Base-by-base conservation (phyloP, 2,797 vertebrate genomes). In the Paedocypris micromegethes region DNA sequence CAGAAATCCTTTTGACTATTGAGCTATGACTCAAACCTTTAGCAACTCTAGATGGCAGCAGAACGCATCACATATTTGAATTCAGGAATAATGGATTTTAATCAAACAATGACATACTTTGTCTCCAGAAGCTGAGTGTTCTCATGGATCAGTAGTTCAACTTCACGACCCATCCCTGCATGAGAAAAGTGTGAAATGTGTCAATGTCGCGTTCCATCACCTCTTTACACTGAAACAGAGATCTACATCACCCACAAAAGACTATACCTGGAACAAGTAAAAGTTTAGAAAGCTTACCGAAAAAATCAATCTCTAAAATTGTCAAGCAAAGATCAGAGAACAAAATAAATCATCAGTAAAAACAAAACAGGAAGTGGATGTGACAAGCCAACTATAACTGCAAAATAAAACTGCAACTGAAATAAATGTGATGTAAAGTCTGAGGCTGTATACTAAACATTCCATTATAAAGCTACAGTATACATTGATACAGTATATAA, bases 81-180 rank as follows among this genome's bases (percentile, higher is more conserved):
- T 3, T 38, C 5, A 7, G 46, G 51, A 67, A 49, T 4, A 3
- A 38, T 41, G 46, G 42, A 2, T 1, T 3, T 9, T 51, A 9
- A 45, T 38, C 2, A 52, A 4, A 60, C 5, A 0, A 67, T 53
- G 50, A 79, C 92, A 89, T 81, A 98, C 96, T 98, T 98, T 79
- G 95, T 97, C 83, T 98, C 96, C 78, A 98, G 83, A 42, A 98
- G 91, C 77, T 98, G 95, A 7, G 92, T 84, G 76, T 98, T 98
- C 86, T 98, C 96, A 62, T 97, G 89, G 83, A 98, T 98, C 51
- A 98, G 94, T 84, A 98, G 95, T 75, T 98, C 96, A 2, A 98
- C 96, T 79, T 98, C 96, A 72, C 96, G 93, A 63, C 96, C 96
- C 96, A 98, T 98, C 84, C 96, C 96, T 98, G 70, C 46, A 67